Evolutionary conservation across 2,113 vertebrate species (phyloP).

Genomic region (Bucco capensis): DNA sequence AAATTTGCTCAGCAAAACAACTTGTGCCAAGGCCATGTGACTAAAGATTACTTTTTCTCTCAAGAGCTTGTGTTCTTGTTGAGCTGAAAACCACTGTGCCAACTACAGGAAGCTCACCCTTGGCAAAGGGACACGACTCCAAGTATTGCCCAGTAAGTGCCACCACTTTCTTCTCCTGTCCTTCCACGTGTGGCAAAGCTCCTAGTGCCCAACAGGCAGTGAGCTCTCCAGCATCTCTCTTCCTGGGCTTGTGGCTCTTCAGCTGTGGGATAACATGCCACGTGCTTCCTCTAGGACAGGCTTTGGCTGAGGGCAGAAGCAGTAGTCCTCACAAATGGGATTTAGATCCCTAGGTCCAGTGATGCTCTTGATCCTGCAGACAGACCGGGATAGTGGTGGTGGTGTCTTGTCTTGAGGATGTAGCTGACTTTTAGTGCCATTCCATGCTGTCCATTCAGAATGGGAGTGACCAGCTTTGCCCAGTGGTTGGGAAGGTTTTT

Average conservation of each 20-base stretch:
- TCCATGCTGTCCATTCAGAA: neutral
- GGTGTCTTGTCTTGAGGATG: accelerated
- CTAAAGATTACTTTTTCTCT: too few relatives aligned
- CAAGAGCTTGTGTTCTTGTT: too few relatives aligned
- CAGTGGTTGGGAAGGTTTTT: neutral
- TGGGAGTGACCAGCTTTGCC: neutral
- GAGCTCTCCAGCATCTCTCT: too few relatives aligned
- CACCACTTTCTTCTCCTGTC: accelerated
- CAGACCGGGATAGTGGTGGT: accelerated
- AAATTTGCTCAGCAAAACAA: too few relatives aligned
- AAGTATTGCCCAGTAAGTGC: neutral
- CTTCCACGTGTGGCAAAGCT: neutral
- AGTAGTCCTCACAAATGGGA: accelerated
- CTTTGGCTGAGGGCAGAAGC: neutral
- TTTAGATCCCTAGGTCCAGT: neutral
- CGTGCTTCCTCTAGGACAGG: too few relatives aligned
- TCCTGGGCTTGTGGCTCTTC: neutral
- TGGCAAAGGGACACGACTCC: neutral
- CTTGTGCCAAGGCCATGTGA: too few relatives aligned
- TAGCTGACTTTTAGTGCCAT: accelerated
- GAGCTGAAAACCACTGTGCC: too few relatives aligned
- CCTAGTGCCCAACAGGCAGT: accelerated
- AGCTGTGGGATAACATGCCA: accelerated
- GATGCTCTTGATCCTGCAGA: neutral
- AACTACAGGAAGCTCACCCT: too few relatives aligned